These are phyloP conservation scores for Vultur gryphus DNA, from an alignment of 2,797 vertebrate genomes.

Conservation along the genomic window DNA sequence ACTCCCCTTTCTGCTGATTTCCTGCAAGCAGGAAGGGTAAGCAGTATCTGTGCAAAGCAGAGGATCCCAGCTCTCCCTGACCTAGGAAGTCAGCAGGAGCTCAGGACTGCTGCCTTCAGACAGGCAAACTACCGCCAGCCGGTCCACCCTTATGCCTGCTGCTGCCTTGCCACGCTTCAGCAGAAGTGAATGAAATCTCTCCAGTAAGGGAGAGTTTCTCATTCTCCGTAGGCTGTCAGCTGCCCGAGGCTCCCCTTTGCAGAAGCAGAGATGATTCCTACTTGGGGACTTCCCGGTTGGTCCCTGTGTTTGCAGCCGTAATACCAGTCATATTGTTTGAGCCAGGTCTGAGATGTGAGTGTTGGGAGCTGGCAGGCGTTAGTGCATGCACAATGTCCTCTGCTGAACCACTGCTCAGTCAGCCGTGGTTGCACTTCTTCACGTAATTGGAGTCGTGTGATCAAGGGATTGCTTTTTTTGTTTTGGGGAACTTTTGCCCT, in stretches of 20 bases:
- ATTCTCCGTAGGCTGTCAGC: background rate
- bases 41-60: background rate
- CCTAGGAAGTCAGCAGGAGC: background rate
- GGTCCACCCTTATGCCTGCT: background rate
- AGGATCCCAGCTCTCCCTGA: background rate
- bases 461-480: background rate
- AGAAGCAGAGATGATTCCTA: background rate
- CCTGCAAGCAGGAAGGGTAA: background rate
- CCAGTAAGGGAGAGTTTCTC: background rate
- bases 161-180: background rate
- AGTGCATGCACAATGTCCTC: accelerated
- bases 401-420: background rate
- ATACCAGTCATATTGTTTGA: background rate
- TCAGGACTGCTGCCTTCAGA: background rate
- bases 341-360: background rate
- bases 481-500: background rate
- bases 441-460: accelerated
- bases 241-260: background rate
- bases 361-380: background rate
- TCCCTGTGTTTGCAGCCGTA: background rate
- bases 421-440: background rate
- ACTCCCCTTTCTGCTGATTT: background rate
- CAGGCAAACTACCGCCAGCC: accelerated
- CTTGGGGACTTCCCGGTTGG: background rate
- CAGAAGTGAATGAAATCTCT: background rate